Percentiles rank a stretch among this genome's conserved stretches.
Evolutionary conservation across 2,888 invertebrate genomes (phyloP).

Genomic region (Eutolmus rufibarbis): DNA sequence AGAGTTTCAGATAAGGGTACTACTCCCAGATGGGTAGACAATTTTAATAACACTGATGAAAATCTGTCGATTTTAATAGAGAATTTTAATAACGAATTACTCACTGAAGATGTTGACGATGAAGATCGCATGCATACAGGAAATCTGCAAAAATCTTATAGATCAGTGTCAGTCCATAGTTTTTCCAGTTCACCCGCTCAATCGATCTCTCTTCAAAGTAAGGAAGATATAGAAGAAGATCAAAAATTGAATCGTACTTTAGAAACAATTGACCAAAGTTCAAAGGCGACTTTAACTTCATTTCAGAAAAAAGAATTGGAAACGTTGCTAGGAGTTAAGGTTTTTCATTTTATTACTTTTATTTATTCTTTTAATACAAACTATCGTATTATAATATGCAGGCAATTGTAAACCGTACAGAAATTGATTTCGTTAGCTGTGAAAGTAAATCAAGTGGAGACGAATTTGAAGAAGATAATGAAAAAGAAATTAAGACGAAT

Average conservation of each 20-base stretch:
- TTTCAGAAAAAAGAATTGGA: conserved; percentile 42
- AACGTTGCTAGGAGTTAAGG: conserved; percentile 38
- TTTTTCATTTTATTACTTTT: neutral
- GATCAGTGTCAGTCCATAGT: neutral
- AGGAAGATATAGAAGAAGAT: neutral
- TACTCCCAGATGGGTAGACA: neutral
- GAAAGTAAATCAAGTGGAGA: neutral
- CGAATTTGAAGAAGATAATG: neutral
- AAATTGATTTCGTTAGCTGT: conserved; percentile 32
- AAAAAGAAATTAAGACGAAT: conserved; percentile 8
- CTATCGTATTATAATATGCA: neutral
- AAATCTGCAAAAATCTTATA: neutral
- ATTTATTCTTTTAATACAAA: neutral
- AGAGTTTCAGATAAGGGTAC: neutral
- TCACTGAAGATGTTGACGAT: neutral
- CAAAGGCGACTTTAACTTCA: neutral
- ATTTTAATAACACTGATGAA: neutral
- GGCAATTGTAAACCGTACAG: neutral
- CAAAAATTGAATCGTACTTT: neutral
- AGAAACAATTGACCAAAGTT: neutral
- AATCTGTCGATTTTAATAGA: neutral
- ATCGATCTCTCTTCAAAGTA: neutral
- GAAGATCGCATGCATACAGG: neutral
- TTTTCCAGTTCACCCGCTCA: neutral
- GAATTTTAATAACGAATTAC: neutral